Evolutionary conservation across 37 sponge, comb jelly and placozoan species (phyloP).

Genomic region (Ephydatia muelleri): DNA sequence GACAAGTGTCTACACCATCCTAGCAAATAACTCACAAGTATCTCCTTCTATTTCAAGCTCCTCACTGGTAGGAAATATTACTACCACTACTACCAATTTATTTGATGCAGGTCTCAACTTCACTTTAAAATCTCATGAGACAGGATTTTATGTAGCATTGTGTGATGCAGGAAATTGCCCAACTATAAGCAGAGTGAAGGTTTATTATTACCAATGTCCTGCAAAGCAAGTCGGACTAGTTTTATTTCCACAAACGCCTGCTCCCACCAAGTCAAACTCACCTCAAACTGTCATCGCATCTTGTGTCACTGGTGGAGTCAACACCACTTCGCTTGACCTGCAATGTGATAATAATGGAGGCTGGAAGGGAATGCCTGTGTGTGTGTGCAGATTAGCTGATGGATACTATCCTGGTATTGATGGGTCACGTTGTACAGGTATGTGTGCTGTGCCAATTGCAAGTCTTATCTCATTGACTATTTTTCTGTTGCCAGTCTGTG

Average conservation of each 20-base stretch:
- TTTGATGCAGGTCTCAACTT: too few species aligned
- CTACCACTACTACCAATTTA: neutral
- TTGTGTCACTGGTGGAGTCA: slow-evolving; percentile 38
- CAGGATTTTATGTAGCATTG: slow-evolving; percentile 38
- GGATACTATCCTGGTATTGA: slow-evolving; percentile 1
- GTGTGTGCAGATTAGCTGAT: slow-evolving; percentile 10
- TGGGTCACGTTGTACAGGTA: neutral
- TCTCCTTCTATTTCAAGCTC: too few species aligned
- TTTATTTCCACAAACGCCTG: neutral
- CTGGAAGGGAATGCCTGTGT: slow-evolving; percentile 7
- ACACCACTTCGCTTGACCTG: neutral
- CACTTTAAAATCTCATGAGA: neutral
- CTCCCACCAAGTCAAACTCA: neutral
- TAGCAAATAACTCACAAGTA: too few species aligned
- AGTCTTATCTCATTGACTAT: neutral
- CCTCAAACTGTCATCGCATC: neutral
- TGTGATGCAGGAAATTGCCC: slow-evolving; percentile 18
- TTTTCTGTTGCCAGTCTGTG: too few species aligned
- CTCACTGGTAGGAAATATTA: too few species aligned
- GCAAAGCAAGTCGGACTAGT: neutral
- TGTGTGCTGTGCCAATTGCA: neutral
- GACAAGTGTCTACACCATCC: too few species aligned
- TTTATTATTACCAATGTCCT: slow-evolving; percentile 35
- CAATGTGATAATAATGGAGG: slow-evolving; percentile 8
- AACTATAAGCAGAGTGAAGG: slow-evolving; percentile 13